A percentile compares a stretch with the other conserved stretches of the same genome.
Evolutionary conservation across 2,888 invertebrate genomes (phyloP).

Genomic region (Tenthredo notha): DNA sequence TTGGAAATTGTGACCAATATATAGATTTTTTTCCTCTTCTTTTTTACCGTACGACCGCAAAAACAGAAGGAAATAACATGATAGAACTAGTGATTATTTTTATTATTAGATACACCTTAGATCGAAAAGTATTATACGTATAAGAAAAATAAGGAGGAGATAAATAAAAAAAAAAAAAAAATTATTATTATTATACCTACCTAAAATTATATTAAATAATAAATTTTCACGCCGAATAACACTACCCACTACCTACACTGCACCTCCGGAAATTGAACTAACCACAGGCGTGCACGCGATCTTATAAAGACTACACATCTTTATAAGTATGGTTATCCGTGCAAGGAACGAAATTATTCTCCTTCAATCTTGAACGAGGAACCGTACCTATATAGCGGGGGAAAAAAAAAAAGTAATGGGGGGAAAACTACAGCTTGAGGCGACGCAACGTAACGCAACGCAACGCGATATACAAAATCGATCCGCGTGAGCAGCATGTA

Average conservation of each 20-base stretch:
- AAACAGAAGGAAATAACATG: neutral
- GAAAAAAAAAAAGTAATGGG: neutral
- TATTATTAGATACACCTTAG: neutral
- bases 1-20: slow-evolving; percentile 31
- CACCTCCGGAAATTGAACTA: slow-evolving; percentile 2
- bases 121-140: neutral
- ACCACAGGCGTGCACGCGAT: neutral
- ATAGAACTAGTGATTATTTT: neutral
- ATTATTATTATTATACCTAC: neutral
- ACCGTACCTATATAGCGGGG: neutral
- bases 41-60: neutral
- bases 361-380: neutral
- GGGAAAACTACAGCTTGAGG: neutral
- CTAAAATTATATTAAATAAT: neutral
- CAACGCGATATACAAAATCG: neutral
- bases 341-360: neutral
- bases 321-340: neutral
- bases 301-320: neutral
- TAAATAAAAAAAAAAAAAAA: too few relatives aligned
- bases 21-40: neutral
- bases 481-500: neutral
- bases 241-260: neutral
- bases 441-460: neutral
- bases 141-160: too few relatives aligned
- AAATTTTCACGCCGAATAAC: neutral